Evolutionary conservation across 1,140 invertebrate species (phyloP), one percentile per base, ranked within the genome.

Genomic region (Phymastichus coffea): DNA sequence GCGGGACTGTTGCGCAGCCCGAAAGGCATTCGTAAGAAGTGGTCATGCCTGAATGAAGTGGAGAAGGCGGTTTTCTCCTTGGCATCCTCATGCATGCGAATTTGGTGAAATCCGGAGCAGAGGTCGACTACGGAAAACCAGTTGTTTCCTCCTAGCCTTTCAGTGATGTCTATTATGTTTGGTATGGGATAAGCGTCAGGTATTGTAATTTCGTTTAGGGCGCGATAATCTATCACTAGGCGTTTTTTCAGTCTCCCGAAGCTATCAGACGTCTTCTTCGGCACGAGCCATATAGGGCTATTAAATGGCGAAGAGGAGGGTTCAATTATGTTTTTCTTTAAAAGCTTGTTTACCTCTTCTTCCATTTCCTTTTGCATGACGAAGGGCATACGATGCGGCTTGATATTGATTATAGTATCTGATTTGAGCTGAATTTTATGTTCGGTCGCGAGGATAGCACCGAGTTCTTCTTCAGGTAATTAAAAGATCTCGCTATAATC

Each of bases 231-330:
- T 2, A 46, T 43, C 3, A 44, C 40, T n/a, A 56, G n/a, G 6
- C 53, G 26, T 19, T 23, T 20, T 22, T 37, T 51, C 1, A 4
- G 10, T 1, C 22, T 51, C 2, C 47, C 15, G 15, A 20, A 20
- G 19, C 14, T 10, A 35, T 51, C 47, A 3, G 12, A 6, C 6
- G 47, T 33, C 15, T 51, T 51, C 19, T 63, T 52, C 12, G 56
- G 33, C 1, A 63, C 48, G 3, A 63, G 43, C 15, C 57, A 41
- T 12, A 63, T 10, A 1, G 47, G 47, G 12, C 47, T 51, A 1
- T 35, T 20, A 8, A 10, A 51, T 3, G 47, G 4, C 4, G 47
- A 33, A 0, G 1, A 19, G 14, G 47, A 49, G n/a, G 10, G 44
- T 20, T 19, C 47, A 15, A 10, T 49, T 8, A 20, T 25, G 14